Evolutionary conservation across 2,113 vertebrate species (phyloP).

Genomic region (Hippocampus mohnikei): DNA sequence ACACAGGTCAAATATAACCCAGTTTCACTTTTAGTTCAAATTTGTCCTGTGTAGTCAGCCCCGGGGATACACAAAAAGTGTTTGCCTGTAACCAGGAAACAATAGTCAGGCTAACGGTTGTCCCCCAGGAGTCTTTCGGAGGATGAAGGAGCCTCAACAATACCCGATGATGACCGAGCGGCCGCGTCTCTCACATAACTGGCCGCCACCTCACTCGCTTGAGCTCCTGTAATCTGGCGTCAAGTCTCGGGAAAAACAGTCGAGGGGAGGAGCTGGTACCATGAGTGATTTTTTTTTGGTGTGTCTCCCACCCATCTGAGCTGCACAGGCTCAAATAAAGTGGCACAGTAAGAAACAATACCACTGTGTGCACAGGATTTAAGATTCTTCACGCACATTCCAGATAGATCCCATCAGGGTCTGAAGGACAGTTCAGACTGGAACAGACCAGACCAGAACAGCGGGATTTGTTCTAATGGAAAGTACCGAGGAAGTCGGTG

Average conservation of each 20-base stretch:
- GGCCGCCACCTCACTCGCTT: slow-evolving; percentile 23
- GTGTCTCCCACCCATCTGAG: not conserved
- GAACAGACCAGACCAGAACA: slow-evolving; percentile 19
- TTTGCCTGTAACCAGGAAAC: slow-evolving; percentile 39
- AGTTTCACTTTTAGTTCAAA: not conserved
- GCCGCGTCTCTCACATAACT: not conserved
- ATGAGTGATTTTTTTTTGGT: not conserved
- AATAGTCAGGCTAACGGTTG: slow-evolving; percentile 32
- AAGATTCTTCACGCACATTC: slow-evolving; percentile 29
- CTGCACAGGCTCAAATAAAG: slow-evolving; percentile 10
- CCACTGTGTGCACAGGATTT: slow-evolving; percentile 32
- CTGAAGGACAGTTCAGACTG: slow-evolving; percentile 15
- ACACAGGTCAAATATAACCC: too few species aligned
- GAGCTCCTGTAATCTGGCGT: slow-evolving; percentile 39
- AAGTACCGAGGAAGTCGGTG: slow-evolving; percentile 29
- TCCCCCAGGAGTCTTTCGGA: slow-evolving; percentile 48
- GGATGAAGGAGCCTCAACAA: slow-evolving; percentile 56
- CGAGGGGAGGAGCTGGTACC: not conserved
- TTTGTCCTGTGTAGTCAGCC: not conserved
- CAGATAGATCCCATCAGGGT: slow-evolving; percentile 20
- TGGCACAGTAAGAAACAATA: slow-evolving; percentile 20
- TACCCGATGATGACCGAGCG: slow-evolving; percentile 27
- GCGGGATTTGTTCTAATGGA: slow-evolving; percentile 20
- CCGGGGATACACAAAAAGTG: slow-evolving; percentile 13
- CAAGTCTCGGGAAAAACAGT: slow-evolving; percentile 12